These are phyloP conservation scores for Nebria salina DNA, from an alignment of 2,888 invertebrate species.

Conservation along the genomic window DNA sequence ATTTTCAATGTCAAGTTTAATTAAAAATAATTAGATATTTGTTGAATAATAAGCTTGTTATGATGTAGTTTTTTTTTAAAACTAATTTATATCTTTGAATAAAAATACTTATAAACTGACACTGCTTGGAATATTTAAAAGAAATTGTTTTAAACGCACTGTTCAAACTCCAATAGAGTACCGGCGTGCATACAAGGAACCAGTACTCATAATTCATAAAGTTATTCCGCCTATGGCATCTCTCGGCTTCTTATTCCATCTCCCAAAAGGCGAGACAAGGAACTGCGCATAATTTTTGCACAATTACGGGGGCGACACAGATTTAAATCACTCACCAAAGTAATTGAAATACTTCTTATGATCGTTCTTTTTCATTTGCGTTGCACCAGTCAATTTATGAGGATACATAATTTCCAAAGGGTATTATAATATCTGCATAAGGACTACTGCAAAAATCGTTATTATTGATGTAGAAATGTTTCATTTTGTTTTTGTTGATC, in stretches of 20 bases:
- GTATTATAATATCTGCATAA: conserved; percentile 24
- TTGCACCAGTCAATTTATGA: conserved; percentile 31
- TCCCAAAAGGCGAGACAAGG: conserved; percentile 2
- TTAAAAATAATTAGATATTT: too few species aligned
- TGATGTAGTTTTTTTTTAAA: too few species aligned
- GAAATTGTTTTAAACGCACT: not conserved
- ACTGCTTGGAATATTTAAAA: too few species aligned
- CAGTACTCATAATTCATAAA: not conserved
- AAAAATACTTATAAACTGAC: too few species aligned
- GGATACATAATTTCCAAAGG: conserved; percentile 38
- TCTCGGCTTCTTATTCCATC: not conserved
- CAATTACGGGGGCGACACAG: conserved; percentile 45
- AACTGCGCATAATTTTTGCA: conserved; percentile 37
- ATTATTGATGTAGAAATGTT: not conserved
- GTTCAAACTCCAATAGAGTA: not conserved
- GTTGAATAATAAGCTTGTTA: too few species aligned
- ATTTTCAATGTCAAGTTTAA: too few species aligned
- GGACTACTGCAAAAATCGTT: conserved; percentile 36
- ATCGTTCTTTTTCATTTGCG: conserved; percentile 24
- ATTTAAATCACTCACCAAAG: conserved; percentile 44
- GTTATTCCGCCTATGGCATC: not conserved
- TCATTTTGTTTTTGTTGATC: not conserved
- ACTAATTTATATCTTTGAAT: too few species aligned
- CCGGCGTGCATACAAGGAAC: not conserved
- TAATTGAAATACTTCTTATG: conserved; percentile 39